Evolutionary conservation across 2,113 vertebrate genomes (phyloP).

Genomic region (Murina feae): DNA sequence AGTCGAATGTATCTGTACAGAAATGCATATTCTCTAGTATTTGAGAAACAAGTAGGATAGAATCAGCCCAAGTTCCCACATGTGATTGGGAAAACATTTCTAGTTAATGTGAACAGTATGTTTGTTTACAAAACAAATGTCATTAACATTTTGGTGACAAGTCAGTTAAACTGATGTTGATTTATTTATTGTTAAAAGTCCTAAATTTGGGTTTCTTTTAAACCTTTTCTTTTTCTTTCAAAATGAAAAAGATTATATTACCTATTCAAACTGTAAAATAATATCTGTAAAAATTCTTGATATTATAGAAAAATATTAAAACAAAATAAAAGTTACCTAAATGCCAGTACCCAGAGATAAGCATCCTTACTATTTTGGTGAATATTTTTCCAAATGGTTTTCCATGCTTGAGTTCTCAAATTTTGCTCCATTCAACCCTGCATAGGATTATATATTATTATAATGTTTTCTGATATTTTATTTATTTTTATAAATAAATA

Average conservation of each 20-base stretch:
- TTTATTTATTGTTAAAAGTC: neutral
- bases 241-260: neutral
- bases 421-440: neutral
- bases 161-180: neutral
- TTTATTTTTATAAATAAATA: too few species aligned
- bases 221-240: neutral
- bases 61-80: neutral
- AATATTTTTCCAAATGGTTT: neutral
- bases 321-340: neutral
- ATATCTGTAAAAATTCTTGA: neutral
- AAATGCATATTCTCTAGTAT: neutral
- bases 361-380: neutral
- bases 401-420: neutral
- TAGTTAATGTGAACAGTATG: neutral
- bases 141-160: neutral
- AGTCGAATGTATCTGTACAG: neutral
- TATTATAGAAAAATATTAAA: neutral
- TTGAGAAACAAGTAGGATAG: neutral
- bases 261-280: conserved; percentile 10
- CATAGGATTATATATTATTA: neutral
- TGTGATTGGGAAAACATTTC: neutral
- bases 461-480: too few species aligned
- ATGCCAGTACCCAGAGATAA: neutral
- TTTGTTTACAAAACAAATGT: neutral
- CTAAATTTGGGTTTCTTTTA: neutral